Evolutionary conservation across 2,888 invertebrate genomes (phyloP).

Genomic region (Coremacera marginata): DNA sequence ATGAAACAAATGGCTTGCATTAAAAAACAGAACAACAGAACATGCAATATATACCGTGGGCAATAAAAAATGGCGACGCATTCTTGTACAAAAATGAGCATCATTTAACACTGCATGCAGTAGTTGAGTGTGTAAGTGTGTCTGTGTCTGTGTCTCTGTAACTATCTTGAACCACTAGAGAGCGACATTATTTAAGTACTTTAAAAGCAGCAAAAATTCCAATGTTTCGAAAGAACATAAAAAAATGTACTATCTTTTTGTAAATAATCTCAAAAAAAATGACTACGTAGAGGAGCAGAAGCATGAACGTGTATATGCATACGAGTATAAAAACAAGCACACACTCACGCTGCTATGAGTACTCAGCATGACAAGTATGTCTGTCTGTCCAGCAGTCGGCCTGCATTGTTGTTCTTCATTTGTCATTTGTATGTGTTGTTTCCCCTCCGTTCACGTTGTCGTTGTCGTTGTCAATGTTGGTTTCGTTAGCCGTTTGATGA

Average conservation of each 20-base stretch:
- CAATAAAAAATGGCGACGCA: conserved; percentile 23
- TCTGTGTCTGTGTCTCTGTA: too few species aligned
- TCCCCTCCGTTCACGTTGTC: neutral
- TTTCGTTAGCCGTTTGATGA: neutral
- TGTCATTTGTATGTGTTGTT: conserved; percentile 40
- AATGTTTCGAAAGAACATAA: neutral
- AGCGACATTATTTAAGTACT: conserved; percentile 31
- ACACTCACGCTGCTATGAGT: neutral
- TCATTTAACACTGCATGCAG: neutral
- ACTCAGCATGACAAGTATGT: neutral
- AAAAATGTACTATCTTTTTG: neutral
- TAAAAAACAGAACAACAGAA: neutral
- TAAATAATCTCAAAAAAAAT: neutral
- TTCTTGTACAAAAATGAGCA: neutral
- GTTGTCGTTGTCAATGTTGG: neutral
- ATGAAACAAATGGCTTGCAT: too few species aligned
- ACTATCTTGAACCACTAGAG: too few species aligned
- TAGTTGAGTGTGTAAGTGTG: conserved; percentile 10
- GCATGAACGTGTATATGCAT: neutral
- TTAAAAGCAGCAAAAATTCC: conserved; percentile 2
- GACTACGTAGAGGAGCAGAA: neutral
- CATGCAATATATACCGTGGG: neutral
- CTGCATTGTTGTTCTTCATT: conserved; percentile 49
- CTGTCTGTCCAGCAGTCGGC: neutral
- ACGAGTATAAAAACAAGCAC: neutral